Evolutionary conservation across 2,888 invertebrate species (phyloP).

Genomic region (Ischnus inquisitorius): DNA sequence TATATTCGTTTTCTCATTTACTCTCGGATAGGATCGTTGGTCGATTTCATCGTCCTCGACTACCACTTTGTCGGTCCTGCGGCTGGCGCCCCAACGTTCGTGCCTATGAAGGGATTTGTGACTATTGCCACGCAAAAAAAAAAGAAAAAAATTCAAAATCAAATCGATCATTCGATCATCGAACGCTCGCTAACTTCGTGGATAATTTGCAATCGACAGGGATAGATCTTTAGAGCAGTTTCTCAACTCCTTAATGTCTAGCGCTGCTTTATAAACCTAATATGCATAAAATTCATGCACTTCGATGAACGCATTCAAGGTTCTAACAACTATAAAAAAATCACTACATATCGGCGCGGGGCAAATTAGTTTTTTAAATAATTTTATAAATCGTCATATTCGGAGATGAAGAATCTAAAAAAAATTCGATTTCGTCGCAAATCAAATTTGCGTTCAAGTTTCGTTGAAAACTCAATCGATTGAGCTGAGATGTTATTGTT

Average conservation of each 20-base stretch:
- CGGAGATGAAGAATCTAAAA: too few species aligned
- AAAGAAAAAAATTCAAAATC: neutral
- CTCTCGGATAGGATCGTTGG: conserved; percentile 42
- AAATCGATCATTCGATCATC: conserved; percentile 22
- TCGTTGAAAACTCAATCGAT: too few species aligned
- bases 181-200: neutral
- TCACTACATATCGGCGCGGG: too few species aligned
- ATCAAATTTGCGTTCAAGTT: too few species aligned
- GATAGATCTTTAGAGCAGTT: neutral
- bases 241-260: too few species aligned
- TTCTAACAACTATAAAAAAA: neutral
- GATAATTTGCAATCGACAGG: neutral
- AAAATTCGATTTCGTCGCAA: too few species aligned
- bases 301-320: neutral
- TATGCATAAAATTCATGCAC: neutral
- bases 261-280: too few species aligned
- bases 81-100: conserved; percentile 76
- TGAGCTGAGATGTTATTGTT: too few species aligned
- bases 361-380: too few species aligned
- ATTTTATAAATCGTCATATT: too few species aligned
- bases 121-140: conserved; percentile 73
- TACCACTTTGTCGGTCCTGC: conserved; percentile 82
- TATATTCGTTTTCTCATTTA: conserved; percentile 19
- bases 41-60: conserved; percentile 67
- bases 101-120: conserved; percentile 83